phyloP scores from a whole-genome alignment of 2,888 invertebrate genomes.

The Siphlonurus alternatus region DNA sequence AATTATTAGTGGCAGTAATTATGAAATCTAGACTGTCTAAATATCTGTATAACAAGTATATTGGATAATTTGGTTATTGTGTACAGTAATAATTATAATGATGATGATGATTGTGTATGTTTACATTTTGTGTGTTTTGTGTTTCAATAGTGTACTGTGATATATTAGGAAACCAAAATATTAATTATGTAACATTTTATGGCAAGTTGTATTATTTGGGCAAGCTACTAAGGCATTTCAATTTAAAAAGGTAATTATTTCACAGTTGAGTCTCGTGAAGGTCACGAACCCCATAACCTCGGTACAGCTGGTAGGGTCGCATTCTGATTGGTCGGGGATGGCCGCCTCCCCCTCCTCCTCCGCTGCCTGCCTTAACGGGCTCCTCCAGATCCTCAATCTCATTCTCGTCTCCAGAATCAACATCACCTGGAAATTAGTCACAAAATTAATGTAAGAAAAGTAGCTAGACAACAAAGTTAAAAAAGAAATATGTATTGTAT shows the following conservation, averaged over 20 bases:
- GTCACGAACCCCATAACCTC: neutral
- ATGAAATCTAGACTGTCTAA: no score
- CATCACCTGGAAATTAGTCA: constrained; percentile 52
- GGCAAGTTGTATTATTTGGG: no score
- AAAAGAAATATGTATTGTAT: neutral
- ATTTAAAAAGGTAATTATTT: no score
- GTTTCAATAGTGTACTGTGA: neutral
- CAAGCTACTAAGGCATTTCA: neutral
- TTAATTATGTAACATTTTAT: neutral
- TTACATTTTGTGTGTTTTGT: no score
- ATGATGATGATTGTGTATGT: no score
- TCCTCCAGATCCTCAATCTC: constrained; percentile 28
- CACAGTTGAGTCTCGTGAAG: neutral
- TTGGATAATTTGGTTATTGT: no score
- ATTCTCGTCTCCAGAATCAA: constrained; percentile 63
- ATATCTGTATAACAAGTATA: no score
- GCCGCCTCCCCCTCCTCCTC: neutral
- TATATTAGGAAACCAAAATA: neutral
- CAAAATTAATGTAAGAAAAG: constrained; percentile 7
- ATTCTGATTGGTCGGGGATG: neutral
- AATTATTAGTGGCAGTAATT: no score
- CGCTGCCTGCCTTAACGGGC: neutral
- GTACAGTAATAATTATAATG: no score
- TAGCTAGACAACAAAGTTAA: neutral
- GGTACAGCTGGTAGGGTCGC: neutral